phyloP scores from a whole-genome alignment of 2,888 invertebrate genomes.

The Branchellion lobata region DNA sequence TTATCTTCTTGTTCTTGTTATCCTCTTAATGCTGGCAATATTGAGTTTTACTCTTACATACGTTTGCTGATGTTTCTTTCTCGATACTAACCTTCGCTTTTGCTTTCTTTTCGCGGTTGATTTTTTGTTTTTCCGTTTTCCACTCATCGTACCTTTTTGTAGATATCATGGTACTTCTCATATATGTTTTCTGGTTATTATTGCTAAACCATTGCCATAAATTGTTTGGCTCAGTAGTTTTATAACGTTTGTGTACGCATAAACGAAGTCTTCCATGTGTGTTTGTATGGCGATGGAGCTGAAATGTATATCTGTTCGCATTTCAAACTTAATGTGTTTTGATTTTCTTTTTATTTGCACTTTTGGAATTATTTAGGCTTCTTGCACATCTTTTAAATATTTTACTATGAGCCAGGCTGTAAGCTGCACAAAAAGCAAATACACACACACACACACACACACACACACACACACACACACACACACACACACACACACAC shows the following conservation, averaged over 20 bases:
- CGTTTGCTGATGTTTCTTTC: too few species aligned
- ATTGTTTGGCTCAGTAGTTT: background rate
- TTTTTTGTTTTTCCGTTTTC: background rate
- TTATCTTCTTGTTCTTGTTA: background rate
- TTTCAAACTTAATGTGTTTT: too few species aligned
- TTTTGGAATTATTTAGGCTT: background rate
- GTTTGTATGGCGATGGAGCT: background rate
- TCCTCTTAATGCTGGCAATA: background rate
- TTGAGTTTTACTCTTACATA: too few species aligned
- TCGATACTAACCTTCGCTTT: background rate
- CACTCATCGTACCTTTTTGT: too few species aligned
- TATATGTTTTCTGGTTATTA: background rate
- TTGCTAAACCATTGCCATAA: background rate
- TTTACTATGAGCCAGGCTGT: too few species aligned
- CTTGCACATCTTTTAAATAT: background rate
- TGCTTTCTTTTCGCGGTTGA: background rate
- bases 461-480: too few species aligned
- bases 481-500: too few species aligned
- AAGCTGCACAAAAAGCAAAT: too few species aligned
- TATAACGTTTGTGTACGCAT: background rate
- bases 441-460: too few species aligned
- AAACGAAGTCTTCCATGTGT: background rate
- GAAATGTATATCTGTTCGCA: too few species aligned
- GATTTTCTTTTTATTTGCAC: too few species aligned
- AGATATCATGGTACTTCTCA: too few species aligned